phyloP scores from a whole-genome alignment of 2,113 vertebrate genomes.

The Apaloderma vittatum region DNA sequence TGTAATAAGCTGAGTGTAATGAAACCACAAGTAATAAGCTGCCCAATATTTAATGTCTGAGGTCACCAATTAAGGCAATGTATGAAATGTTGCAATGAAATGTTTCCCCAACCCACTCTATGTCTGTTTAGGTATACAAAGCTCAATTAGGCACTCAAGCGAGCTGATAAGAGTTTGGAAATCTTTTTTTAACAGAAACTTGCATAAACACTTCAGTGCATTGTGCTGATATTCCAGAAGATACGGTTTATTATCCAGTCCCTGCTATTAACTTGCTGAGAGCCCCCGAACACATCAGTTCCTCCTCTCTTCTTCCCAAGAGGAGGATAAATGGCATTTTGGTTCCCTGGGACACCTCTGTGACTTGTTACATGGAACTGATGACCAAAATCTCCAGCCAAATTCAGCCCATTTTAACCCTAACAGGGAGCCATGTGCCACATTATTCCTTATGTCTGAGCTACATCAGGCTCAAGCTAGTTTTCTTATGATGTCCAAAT shows the following conservation, averaged over 20 bases:
- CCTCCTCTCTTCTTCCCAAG: neutral
- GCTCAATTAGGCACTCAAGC: neutral
- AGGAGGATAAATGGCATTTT: neutral
- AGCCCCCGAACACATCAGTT: neutral
- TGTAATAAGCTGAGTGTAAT: neutral
- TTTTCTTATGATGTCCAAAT: neutral
- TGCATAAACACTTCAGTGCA: neutral
- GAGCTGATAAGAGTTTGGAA: neutral
- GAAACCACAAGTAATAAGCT: constrained; percentile 9
- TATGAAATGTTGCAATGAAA: neutral
- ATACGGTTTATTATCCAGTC: neutral
- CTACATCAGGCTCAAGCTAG: neutral
- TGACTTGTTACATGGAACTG: fast-evolving
- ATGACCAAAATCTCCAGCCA: neutral
- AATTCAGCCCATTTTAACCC: neutral
- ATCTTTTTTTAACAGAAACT: neutral
- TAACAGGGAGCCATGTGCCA: neutral
- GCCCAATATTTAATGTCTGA: constrained; percentile 10
- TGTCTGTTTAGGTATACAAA: neutral
- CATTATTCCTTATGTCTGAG: neutral
- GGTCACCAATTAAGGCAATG: neutral
- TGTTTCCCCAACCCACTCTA: neutral
- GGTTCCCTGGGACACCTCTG: neutral
- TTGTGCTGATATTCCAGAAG: neutral
- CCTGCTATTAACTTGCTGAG: neutral